Conservation (phyloP, 2,113 vertebrate genomes). For the Crotophaga sulcirostris region DNA sequence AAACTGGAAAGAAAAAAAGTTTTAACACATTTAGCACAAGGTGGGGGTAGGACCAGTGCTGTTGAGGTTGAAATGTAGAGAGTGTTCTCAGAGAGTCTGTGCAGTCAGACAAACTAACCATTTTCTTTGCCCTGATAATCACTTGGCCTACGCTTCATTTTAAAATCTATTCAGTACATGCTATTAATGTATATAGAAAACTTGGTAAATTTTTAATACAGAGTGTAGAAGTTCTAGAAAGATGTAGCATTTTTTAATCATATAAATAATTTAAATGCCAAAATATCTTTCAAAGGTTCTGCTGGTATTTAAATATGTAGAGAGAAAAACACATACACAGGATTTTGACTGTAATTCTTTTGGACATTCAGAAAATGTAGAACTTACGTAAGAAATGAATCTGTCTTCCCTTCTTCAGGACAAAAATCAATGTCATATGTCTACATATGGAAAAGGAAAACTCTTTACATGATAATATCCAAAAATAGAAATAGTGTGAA, state of each 20-base stretch:
- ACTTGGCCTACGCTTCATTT: background rate
- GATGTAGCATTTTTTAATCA: background rate
- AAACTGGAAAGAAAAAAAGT: background rate
- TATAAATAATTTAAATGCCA: background rate
- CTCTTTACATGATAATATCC: background rate
- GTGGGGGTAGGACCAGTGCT: background rate
- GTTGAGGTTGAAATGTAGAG: background rate
- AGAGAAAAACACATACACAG: background rate
- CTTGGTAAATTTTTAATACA: background rate
- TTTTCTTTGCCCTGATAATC: background rate
- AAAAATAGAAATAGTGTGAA: background rate
- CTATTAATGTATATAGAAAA: background rate
- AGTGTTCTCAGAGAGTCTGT: background rate
- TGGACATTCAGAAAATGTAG: background rate
- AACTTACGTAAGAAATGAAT: background rate
- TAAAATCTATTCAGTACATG: background rate
- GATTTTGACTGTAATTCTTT: background rate
- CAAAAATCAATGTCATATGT: background rate
- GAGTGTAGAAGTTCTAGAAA: background rate
- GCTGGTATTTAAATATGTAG: background rate
- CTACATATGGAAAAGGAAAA: background rate
- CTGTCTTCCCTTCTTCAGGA: background rate
- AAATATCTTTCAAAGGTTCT: background rate
- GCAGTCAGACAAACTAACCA: background rate
- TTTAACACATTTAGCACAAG: background rate